A percentile compares a stretch with the other conserved stretches of the same genome.
Conservation (phyloP, 2,113 vertebrate species). For the Oryctolagus cuniculus region DNA sequence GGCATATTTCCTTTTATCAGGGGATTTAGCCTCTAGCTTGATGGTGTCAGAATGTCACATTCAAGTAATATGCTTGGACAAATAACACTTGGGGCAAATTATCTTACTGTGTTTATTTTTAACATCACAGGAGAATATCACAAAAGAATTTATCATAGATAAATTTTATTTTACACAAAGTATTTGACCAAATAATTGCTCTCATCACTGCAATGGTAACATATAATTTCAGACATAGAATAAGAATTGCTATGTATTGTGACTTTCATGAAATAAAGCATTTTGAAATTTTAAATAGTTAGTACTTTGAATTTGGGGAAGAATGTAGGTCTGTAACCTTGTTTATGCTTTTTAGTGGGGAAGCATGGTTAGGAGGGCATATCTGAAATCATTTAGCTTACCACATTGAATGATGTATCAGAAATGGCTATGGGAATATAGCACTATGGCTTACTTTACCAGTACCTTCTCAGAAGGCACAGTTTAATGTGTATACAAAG, state of each 20-base stretch:
- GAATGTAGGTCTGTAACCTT: background rate
- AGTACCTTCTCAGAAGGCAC: background rate
- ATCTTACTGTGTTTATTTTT: slow-evolving; percentile 29
- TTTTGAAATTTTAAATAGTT: background rate
- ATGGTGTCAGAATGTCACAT: slow-evolving; percentile 37
- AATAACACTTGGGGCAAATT: background rate
- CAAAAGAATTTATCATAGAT: background rate
- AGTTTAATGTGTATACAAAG: background rate
- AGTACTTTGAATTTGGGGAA: background rate
- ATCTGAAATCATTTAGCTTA: background rate
- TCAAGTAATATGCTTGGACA: slow-evolving; percentile 39
- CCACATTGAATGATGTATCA: background rate
- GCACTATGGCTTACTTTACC: background rate
- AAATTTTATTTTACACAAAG: slow-evolving; percentile 17
- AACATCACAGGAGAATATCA: background rate
- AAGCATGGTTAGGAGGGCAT: background rate
- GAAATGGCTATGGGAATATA: background rate
- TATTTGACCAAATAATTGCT: slow-evolving; percentile 17
- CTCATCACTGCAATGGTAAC: background rate
- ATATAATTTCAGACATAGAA: background rate
- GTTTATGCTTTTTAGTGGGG: background rate
- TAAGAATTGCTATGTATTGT: background rate
- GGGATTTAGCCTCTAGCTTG: background rate
- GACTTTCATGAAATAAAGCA: background rate
- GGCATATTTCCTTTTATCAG: slow-evolving; percentile 22